Base-by-base conservation (phyloP, 1,140 invertebrate species). In the Dreissena polymorpha region DNA sequence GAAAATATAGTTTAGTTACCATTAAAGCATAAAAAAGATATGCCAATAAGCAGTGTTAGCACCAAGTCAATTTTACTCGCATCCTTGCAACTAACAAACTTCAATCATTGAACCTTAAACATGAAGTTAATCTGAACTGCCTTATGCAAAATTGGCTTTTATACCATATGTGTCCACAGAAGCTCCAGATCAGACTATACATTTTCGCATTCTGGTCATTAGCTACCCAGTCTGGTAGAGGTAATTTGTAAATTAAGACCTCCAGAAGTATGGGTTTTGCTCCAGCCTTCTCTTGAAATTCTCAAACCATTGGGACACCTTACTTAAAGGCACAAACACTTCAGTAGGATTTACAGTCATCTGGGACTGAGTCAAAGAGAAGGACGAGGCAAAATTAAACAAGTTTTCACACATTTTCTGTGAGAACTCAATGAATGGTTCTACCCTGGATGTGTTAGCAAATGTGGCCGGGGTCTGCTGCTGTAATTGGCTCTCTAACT, bases 251-350 rank as follows among this genome's bases (percentile, higher is more conserved):
- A 39, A 39, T 88, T 72, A 91, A 27, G 87, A 87, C 91, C 96
- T 97, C 98, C 98, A 99, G 92, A 99, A 99, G 90, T 98, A 96
- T 1, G 98, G 98, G 94, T 99, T 98, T 86, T 97, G 95, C 89
- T 96, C 95, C 76, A 99, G 93, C 87, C 97, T 94, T 89, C 98
- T 93, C 89, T 98, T 95, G 90, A 99, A 99, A 89, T 96, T 99
- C 81, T 96, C 95, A 90, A 97, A 99, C 98, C 98, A 99, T 64
- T 95, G 96, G 90, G 98, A 96, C 10, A 99, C 94, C 0, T 95
- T 95, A 67, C 96, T 96, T 23, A 99, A 92, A 0, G 98, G 97
- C 51, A 99, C 95, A 93, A 96, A 98, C 39, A 95, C 96, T 88
- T 98, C 97, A 25, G 84, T 87, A 5, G 92, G 95, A 90, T 96